Percentiles rank a stretch among this genome's conserved stretches.
Conservation (phyloP, 2,888 invertebrate genomes). For the Ornithoptera priamus region DNA sequence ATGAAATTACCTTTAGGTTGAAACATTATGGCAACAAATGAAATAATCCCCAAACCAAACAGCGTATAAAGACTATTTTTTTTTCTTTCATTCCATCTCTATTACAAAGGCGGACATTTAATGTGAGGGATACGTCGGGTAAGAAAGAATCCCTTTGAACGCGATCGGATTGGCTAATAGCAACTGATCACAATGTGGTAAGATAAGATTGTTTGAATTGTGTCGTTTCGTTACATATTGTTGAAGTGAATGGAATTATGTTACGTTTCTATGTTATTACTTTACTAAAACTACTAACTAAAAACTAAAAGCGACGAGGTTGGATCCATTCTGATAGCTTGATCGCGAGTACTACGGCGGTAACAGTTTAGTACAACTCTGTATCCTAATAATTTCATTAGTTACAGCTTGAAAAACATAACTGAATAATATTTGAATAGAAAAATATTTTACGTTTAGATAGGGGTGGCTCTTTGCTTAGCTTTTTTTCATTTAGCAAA, state of each 20-base stretch:
- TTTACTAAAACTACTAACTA: too few relatives aligned
- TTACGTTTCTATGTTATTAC: too few relatives aligned
- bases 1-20: background rate
- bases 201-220: slow-evolving; percentile 36
- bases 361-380: too few relatives aligned
- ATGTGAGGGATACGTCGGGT: slow-evolving; percentile 28
- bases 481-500: too few relatives aligned
- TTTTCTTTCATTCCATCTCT: slow-evolving; percentile 40
- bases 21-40: background rate
- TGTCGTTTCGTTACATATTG: slow-evolving; percentile 23
- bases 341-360: too few relatives aligned
- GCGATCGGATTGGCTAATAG: slow-evolving; percentile 43
- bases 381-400: too few relatives aligned
- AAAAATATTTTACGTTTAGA: too few relatives aligned
- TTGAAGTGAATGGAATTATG: background rate
- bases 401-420: too few relatives aligned
- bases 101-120: slow-evolving; percentile 35
- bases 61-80: slow-evolving; percentile 33
- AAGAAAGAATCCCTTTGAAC: slow-evolving; percentile 40
- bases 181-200: slow-evolving; percentile 43
- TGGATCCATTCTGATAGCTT: too few relatives aligned
- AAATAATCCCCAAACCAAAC: slow-evolving; percentile 28
- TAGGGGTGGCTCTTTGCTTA: too few relatives aligned
- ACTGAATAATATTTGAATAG: too few relatives aligned
- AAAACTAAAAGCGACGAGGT: too few relatives aligned